Conservation (phyloP, 2,797 vertebrate genomes). For the Hirundo rustica region DNA sequence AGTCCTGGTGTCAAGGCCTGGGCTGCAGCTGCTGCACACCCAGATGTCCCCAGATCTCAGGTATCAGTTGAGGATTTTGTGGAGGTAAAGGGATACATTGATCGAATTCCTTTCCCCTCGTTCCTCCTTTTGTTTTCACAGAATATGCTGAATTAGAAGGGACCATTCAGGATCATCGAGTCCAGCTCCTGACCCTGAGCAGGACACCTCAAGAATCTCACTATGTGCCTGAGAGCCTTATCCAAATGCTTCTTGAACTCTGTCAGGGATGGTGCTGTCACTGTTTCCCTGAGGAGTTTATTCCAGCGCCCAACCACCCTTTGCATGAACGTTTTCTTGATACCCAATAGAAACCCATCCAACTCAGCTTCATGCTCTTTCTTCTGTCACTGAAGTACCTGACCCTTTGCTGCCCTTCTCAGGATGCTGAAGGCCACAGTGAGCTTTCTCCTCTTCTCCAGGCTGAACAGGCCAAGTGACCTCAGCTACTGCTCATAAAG, state of each 20-base stretch:
- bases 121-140: neutral
- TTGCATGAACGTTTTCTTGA: neutral
- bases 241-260: neutral
- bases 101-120: neutral
- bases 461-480: neutral
- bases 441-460: neutral
- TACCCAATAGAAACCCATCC: neutral
- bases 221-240: neutral
- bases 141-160: neutral
- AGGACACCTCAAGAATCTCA: neutral
- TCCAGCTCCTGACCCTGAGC: neutral
- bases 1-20: neutral
- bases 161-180: neutral
- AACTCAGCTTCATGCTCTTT: neutral
- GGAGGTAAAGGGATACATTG: neutral
- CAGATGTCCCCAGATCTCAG: neutral
- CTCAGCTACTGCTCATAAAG: neutral
- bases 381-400: neutral
- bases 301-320: neutral
- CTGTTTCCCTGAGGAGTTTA: neutral
- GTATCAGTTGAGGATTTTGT: neutral
- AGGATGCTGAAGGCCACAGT: neutral
- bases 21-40: slow-evolving; percentile 48
- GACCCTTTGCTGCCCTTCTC: neutral
- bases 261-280: neutral